Evolutionary conservation across 2,888 invertebrate genomes (phyloP), one percentile per base, ranked within the genome.

Genomic region (Stenolophus ochropezus): DNA sequence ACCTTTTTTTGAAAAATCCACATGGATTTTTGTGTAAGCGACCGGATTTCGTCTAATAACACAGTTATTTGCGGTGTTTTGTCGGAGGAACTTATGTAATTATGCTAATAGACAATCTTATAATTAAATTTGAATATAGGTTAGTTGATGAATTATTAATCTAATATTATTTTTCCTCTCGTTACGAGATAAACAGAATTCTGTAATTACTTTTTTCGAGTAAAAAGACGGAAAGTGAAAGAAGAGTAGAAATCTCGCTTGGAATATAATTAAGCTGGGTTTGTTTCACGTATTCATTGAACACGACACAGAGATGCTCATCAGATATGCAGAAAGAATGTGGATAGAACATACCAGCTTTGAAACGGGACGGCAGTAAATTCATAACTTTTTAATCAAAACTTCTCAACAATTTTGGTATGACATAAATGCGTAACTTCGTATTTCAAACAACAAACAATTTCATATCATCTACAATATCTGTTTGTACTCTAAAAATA

Each of bases 61-160:
- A 69, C 33, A 69, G 33, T 18, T 27, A 69, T 27, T 61, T 33
- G 65, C 65, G 65, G 65, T 69, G 27, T 2, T 69, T 20, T 69
- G 33, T 20, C 33, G 33, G 33, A 69, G 33, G 65, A 69, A 69
- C 65, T 69, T 14, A 4, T 27, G 18, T 69, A 33, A 69, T 69
- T 69, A 69, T 69, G 33, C 33, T 69, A 69, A 69, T 69, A 18
- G 65, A 65, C 6, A 65, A 65, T 65, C 65, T 65, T 65, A 1
- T 33, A 69, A 69, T 69, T 33, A 33, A 61, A 11, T 65, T 33
- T 69, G 33, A 69, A 69, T 69, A 69, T 33, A 69, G 65, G 65
- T n/a, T 69, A 33, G 23, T 2, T 58, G 25, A 61, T 6, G 14
- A 21, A 23, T 61, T 25, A 61, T 61, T 11, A 61, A 25, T 61